Evolutionary conservation across 1,140 invertebrate genomes (phyloP).

Genomic region (Rhopalosiphum padi): DNA sequence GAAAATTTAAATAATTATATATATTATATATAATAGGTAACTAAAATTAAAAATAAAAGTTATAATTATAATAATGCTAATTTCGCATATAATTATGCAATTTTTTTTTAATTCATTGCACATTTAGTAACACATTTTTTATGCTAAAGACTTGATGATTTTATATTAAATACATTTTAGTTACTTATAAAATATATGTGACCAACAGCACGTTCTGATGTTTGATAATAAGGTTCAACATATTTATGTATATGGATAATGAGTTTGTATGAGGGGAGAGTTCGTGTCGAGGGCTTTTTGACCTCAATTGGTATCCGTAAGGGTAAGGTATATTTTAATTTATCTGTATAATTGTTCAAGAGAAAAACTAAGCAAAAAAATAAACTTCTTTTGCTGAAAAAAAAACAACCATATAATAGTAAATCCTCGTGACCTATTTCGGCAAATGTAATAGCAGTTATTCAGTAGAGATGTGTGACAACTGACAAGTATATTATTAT

Average conservation of each 20-base stretch:
- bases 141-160: background rate
- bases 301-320: background rate
- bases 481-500: background rate
- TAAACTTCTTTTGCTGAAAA: background rate
- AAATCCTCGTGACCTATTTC: background rate
- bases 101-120: background rate
- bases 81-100: too few species aligned
- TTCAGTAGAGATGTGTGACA: background rate
- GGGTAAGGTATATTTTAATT: background rate
- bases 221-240: background rate
- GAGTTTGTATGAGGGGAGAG: background rate
- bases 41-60: background rate
- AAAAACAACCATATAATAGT: background rate
- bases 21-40: background rate
- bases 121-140: background rate
- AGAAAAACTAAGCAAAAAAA: background rate
- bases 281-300: slow-evolving; percentile 13
- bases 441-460: background rate
- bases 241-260: background rate
- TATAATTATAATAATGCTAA: background rate
- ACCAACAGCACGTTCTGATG: background rate
- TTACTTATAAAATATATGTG: background rate
- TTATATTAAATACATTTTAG: background rate
- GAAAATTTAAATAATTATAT: background rate
- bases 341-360: slow-evolving; percentile 4